phyloP scores from a whole-genome alignment of 2,113 vertebrate species.

The Dermatemys mawii region DNA sequence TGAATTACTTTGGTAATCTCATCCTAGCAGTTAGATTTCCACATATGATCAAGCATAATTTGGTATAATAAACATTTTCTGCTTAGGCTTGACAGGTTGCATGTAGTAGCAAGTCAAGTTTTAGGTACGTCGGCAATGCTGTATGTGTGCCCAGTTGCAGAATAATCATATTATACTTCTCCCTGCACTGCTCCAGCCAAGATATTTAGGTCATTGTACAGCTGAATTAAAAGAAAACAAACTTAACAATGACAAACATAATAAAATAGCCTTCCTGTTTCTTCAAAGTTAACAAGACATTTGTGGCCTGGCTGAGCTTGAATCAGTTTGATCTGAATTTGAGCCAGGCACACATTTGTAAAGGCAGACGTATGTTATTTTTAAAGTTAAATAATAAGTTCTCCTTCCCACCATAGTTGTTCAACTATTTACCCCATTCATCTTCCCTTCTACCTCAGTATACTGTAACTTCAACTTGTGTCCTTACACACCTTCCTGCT shows the following conservation, averaged over 20 bases:
- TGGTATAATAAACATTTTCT: not conserved
- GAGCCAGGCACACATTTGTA: not conserved
- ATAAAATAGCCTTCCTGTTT: not conserved
- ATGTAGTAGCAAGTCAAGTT: not conserved
- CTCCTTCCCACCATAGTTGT: not conserved
- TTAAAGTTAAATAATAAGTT: not conserved
- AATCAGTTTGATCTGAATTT: not conserved
- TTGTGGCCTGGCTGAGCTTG: not conserved
- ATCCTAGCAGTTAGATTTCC: not conserved
- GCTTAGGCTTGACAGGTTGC: not conserved
- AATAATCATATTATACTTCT: not conserved
- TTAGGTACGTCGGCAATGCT: not conserved
- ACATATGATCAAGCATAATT: rapidly evolving
- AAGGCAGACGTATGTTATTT: not conserved
- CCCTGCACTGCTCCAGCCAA: not conserved
- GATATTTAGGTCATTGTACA: not conserved
- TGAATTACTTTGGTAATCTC: not conserved
- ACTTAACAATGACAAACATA: not conserved
- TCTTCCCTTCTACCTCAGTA: not conserved
- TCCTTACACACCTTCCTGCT: not conserved
- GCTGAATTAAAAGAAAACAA: not conserved
- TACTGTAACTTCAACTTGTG: not conserved
- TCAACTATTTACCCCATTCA: not conserved
- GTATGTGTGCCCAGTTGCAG: not conserved
- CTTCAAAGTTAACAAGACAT: not conserved